Evolutionary conservation across 2,113 vertebrate species (phyloP).

Genomic region (Odontophorus gujanensis): DNA sequence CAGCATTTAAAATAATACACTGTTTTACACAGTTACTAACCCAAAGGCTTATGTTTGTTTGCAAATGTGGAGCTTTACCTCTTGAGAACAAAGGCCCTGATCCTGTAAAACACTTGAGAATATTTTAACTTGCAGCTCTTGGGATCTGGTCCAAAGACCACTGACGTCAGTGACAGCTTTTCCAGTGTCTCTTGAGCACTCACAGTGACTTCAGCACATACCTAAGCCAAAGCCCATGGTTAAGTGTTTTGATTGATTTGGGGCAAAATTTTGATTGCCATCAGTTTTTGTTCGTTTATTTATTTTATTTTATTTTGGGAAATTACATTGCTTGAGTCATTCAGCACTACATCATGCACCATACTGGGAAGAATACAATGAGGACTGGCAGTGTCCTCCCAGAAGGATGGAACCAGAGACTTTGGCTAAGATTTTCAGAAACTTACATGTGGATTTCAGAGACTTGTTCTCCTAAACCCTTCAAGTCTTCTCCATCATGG

Average conservation of each 20-base stretch:
- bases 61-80: background rate
- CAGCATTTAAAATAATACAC: constrained; percentile 4
- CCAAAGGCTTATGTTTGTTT: background rate
- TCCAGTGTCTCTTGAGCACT: background rate
- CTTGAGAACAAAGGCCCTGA: background rate
- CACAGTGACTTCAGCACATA: background rate
- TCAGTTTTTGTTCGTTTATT: background rate
- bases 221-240: background rate
- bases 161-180: background rate
- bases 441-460: background rate
- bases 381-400: background rate
- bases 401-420: background rate
- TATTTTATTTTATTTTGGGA: background rate
- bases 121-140: background rate
- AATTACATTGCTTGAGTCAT: background rate
- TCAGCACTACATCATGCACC: background rate
- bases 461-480: constrained; percentile 20
- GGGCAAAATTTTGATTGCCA: background rate
- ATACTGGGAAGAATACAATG: background rate
- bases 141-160: background rate
- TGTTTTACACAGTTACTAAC: background rate
- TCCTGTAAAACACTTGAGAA: constrained; percentile 4
- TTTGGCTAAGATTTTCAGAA: constrained; percentile 14
- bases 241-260: background rate
- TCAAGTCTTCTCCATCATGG: background rate